Evolutionary conservation across 2,113 vertebrate genomes (phyloP), one percentile per base, ranked within the genome.

Genomic region (Paralichthys olivaceus): DNA sequence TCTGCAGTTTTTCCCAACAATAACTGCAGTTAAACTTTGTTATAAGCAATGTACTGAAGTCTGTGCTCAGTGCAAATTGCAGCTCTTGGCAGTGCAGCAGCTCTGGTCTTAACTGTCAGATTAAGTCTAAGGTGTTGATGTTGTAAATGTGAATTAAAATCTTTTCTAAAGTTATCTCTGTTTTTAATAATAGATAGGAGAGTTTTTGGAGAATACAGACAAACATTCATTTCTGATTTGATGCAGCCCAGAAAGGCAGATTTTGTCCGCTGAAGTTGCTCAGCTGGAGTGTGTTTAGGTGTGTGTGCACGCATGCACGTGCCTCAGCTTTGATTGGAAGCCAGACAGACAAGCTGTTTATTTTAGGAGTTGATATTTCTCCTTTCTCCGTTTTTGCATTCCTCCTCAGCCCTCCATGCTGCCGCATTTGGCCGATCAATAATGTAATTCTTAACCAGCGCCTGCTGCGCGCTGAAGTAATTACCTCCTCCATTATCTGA

Each of bases 401-500:
- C 25, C 43, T 68, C 64, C 43, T 37, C 2, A 2, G 49, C 25
- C 62, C 51, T 29, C 73, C 84, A 55, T 61, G 51, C 66, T 61
- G 56, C 67, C 77, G 75, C 82, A 77, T 86, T 51, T 61, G 60
- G 40, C 65, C 23, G 11, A 90, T 92, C 91, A 75, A 90, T 93
- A 87, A 90, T 81, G 83, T 77, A 45, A 90, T 89, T 84, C 86
- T 84, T 84, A 89, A 90, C 80, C 84, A 88, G 83, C 4, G 32
- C 71, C 72, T 81, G 65, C 74, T 71, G 71, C 53, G 25, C n/a
- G 4, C 76, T 75, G 64, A 59, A 87, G 86, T 91, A 89, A 91
- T 90, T 85, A 84, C 85, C 79, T 80, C 77, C 82, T 88, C 84
- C 82, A 89, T 89, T 90, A 91, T 89, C 90, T 66, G 87, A 91